Conservation (phyloP, 2,113 vertebrate species). For the Protobothrops flavoviridis region DNA sequence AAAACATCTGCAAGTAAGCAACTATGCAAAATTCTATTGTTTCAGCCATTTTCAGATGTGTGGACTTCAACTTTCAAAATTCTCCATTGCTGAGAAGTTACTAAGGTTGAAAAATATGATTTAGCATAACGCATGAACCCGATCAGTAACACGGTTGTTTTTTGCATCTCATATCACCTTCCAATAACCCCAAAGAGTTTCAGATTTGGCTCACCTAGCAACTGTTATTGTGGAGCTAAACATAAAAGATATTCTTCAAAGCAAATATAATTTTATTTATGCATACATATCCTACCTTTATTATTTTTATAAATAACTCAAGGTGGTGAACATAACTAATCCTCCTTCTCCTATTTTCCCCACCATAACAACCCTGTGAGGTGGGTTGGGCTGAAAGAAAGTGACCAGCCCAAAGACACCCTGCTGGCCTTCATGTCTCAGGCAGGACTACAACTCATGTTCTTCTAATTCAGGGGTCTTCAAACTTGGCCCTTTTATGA, state of each 20-base stretch:
- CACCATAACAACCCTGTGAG: no score
- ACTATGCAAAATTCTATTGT: not conserved
- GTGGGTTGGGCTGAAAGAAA: no score
- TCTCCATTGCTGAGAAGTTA: not conserved
- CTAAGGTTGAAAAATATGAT: not conserved
- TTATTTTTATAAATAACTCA: no score
- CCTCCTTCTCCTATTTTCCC: no score
- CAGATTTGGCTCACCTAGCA: not conserved
- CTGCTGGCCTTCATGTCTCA: no score
- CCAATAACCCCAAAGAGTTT: not conserved
- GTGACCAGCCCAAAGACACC: no score
- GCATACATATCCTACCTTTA: no score
- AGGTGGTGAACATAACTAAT: no score
- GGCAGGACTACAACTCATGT: no score
- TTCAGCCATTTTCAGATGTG: not conserved
- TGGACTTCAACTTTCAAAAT: not conserved
- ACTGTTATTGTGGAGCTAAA: not conserved
- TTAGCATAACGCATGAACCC: not conserved
- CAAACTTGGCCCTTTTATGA: no score
- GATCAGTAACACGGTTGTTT: not conserved
- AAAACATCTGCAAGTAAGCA: not conserved
- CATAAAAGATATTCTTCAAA: not conserved
- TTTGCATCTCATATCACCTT: not conserved
- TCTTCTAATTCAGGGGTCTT: no score
- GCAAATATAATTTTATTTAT: no score